Conservation (phyloP, 2,113 vertebrate genomes). For the Ranitomeya variabilis region DNA sequence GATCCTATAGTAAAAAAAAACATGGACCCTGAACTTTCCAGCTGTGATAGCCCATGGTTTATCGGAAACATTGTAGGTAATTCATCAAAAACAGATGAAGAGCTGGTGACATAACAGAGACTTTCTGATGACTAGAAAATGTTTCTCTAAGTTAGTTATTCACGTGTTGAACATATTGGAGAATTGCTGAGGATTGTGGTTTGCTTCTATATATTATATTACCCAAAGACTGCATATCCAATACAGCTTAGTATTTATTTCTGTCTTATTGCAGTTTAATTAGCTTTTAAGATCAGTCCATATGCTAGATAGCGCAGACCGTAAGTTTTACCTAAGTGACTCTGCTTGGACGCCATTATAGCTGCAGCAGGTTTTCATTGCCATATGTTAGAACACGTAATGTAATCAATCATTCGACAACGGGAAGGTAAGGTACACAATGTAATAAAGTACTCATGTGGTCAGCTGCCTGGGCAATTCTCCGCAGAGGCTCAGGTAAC, state of each 20-base stretch:
- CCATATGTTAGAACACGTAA: not conserved
- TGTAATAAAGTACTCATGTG: not conserved
- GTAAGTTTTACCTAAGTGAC: not conserved
- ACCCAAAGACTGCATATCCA: not conserved
- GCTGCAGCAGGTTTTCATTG: not conserved
- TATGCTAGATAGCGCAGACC: not conserved
- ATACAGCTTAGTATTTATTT: not conserved
- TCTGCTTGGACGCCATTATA: slow-evolving; percentile 11
- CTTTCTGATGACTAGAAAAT: too few relatives aligned
- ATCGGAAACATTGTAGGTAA: too few relatives aligned
- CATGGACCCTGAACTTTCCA: too few relatives aligned
- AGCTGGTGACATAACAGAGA: too few relatives aligned
- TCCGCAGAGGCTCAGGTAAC: not conserved
- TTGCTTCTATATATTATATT: not conserved
- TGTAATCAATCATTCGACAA: slow-evolving; percentile 3
- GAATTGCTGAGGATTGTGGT: not conserved
- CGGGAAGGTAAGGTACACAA: not conserved
- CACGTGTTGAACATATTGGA: not conserved
- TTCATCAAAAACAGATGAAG: too few relatives aligned
- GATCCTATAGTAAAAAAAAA: too few relatives aligned
- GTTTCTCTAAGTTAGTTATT: not conserved
- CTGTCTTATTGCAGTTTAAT: not conserved
- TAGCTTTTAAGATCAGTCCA: not conserved
- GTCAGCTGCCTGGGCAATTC: not conserved
- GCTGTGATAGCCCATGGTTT: too few relatives aligned